Evolutionary conservation across 2,113 vertebrate species (phyloP).

Genomic region (Burhinus oedicnemus): DNA sequence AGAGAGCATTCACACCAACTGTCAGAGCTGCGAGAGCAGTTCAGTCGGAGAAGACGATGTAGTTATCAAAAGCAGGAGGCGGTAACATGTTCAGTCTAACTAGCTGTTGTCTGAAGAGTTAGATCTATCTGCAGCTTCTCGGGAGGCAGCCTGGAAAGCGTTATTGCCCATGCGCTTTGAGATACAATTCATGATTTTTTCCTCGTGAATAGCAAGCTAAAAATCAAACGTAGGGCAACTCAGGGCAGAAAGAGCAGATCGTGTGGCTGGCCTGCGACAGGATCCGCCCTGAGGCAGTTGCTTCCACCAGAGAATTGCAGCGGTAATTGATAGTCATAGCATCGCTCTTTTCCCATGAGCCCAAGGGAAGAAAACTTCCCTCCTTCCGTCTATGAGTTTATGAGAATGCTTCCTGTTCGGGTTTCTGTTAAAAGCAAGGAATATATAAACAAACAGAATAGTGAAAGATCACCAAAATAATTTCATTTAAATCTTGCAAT

Average conservation of each 20-base stretch:
- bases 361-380: neutral
- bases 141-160: neutral
- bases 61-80: neutral
- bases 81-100: neutral
- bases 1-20: neutral
- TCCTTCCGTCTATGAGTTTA: neutral
- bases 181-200: neutral
- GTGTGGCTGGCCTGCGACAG: neutral
- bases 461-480: neutral
- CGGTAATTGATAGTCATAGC: neutral
- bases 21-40: neutral
- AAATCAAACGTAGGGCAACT: neutral
- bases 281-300: neutral
- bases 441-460: neutral
- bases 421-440: neutral
- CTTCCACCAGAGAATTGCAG: neutral
- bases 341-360: neutral
- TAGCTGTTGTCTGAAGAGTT: neutral
- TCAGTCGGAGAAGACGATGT: accelerated
- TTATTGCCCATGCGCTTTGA: neutral
- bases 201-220: neutral
- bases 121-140: neutral
- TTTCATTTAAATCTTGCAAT: neutral
- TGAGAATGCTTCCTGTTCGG: neutral
- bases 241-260: neutral